A percentile compares a stretch with the other conserved stretches of the same genome.
These are phyloP conservation scores for Pseudopipra pipra DNA, from an alignment of 2,113 vertebrate species.

Conservation along the genomic window DNA sequence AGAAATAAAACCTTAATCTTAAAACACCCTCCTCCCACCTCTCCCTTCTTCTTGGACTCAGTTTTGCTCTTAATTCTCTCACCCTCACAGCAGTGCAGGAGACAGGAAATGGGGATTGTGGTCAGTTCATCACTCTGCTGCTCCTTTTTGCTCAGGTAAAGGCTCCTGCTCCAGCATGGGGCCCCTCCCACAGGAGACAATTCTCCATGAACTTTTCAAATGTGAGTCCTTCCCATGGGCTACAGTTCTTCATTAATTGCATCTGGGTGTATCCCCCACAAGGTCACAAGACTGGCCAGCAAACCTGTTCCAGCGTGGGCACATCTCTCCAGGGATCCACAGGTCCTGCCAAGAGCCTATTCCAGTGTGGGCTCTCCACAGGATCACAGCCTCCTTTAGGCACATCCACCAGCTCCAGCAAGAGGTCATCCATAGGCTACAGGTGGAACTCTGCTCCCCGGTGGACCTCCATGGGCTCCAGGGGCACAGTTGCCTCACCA, in stretches of 20 bases:
- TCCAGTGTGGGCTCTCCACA: not conserved
- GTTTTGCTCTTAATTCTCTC: not conserved
- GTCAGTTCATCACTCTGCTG: not conserved
- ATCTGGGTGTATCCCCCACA: fast-evolving
- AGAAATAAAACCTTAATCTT: not conserved
- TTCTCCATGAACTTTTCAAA: not conserved
- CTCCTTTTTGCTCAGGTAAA: not conserved
- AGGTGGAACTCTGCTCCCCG: not conserved
- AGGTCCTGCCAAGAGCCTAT: not conserved
- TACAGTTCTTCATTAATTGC: not conserved
- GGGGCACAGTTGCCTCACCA: fast-evolving
- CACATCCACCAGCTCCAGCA: fast-evolving
- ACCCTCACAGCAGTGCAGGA: not conserved
- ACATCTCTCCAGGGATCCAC: not conserved
- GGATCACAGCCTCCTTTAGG: fast-evolving
- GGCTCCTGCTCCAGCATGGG: not conserved
- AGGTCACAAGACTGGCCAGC: no score
- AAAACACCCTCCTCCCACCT: fast-evolving
- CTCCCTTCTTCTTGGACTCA: not conserved
- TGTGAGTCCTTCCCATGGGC: not conserved
- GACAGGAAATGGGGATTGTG: not conserved
- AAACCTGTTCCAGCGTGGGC: not conserved
- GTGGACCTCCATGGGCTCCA: not conserved
- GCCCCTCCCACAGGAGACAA: not conserved
- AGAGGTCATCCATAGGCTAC: not conserved